Evolutionary conservation across 2,113 vertebrate species (phyloP).

Genomic region (Dicerorhinus sumatrensis): DNA sequence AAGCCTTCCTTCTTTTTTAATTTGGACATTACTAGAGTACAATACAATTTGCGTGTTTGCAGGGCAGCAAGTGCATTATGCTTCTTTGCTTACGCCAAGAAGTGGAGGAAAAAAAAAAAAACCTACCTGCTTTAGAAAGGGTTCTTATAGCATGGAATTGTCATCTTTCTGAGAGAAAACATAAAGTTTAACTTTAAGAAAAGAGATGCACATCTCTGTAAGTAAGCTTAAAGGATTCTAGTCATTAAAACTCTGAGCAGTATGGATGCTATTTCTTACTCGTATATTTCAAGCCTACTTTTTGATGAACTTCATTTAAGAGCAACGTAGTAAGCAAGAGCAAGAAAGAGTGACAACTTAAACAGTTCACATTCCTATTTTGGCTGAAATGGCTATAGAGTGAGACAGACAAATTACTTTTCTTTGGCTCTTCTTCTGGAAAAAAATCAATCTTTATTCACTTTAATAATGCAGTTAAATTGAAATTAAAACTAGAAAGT

Average conservation of each 20-base stretch:
- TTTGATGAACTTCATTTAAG: not conserved
- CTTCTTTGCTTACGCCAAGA: not conserved
- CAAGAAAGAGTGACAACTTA: slow-evolving; percentile 13
- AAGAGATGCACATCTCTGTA: not conserved
- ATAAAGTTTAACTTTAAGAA: not conserved
- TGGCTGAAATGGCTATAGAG: not conserved
- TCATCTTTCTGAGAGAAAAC: not conserved
- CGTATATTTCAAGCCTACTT: not conserved
- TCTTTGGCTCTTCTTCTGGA: not conserved
- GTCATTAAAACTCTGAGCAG: not conserved
- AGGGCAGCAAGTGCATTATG: not conserved
- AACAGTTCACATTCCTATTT: not conserved
- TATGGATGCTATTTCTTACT: not conserved
- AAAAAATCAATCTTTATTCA: slow-evolving; percentile 54
- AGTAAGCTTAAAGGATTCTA: not conserved
- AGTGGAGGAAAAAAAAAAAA: not conserved
- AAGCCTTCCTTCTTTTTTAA: not conserved
- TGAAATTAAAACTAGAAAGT: slow-evolving; percentile 58
- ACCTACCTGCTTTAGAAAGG: not conserved
- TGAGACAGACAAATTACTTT: not conserved
- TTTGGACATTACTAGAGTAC: not conserved
- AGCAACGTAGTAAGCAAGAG: not conserved
- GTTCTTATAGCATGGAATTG: not conserved
- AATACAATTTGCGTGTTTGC: not conserved
- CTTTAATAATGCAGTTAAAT: slow-evolving; percentile 35